Base-by-base conservation (phyloP, 1,140 invertebrate genomes). In the Portunus trituberculatus region DNA sequence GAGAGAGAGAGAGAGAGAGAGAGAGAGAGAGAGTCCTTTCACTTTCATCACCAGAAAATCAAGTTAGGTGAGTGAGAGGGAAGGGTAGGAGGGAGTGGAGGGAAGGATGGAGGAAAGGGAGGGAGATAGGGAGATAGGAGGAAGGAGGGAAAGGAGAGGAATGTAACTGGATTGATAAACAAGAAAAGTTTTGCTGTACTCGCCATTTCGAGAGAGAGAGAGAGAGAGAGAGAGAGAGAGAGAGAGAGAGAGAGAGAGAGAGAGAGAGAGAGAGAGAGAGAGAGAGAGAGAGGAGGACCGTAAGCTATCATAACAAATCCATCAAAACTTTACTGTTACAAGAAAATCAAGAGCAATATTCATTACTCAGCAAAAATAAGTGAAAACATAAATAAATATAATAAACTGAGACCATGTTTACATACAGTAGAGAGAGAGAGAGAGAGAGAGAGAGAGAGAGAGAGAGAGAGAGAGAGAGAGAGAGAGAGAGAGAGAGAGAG, bases 211-310 rank as follows among this genome's bases (percentile, higher is more conserved):
- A 59, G 46, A 46, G 89, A 91, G 28, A 46, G 48, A 91, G 48
- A 52, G 89, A 52, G 28, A 25, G 39, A 29, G 90, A 91, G 48
- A 52, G 90, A 90, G 90, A 46, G 46, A 91, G 46, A 48, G 89
- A 48, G 16, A 39, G 89, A 91, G 89, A 32, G 39, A 45, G 14
- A 87, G 12, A 46, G 86, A 46, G 7, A 39, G 31, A 88, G 46
- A 32, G 46, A 39, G 86, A 29, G 7, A 1, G 46, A 39, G 86
- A 39, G 86, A 32, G 31, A 25, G 10, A 39, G 31, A 88, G 46
- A 32, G 46, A 39, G 86, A 29, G 7, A 1, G 46, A 39, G 86
- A 39, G 86, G 8, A 10, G 8, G 10, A 39, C 39, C 39, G 39
- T 6, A 39, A 39, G 39, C 39, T 39, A 39, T 39, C 39, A 39